Evolutionary conservation across 1,140 invertebrate species (phyloP).

Genomic region (Dufourea novaeangliae): DNA sequence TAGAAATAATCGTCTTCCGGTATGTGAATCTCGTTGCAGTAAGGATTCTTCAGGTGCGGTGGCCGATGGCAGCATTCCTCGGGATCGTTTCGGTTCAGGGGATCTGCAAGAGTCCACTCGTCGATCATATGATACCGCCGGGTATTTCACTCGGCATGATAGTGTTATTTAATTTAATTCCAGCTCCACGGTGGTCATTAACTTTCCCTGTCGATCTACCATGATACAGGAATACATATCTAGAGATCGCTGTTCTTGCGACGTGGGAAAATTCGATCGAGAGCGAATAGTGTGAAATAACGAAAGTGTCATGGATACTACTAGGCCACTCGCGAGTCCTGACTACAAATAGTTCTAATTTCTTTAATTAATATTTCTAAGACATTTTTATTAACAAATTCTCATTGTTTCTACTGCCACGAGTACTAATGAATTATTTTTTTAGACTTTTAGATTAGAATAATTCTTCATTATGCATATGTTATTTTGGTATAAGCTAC

Average conservation of each 20-base stretch:
- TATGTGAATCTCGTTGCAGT: conserved; percentile 94
- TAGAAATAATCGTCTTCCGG: conserved; percentile 96
- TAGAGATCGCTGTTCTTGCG: background rate
- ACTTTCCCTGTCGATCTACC: background rate
- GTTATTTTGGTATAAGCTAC: no score
- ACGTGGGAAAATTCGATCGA: background rate
- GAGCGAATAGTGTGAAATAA: background rate
- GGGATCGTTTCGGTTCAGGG: conserved; percentile 91
- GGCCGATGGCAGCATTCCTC: conserved; percentile 93
- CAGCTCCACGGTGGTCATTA: background rate
- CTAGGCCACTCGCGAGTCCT: no score
- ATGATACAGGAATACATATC: background rate
- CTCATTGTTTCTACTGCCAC: no score
- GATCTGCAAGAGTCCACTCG: conserved; percentile 83
- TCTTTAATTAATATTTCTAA: no score
- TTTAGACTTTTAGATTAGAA: no score
- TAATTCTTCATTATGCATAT: no score
- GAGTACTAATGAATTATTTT: no score
- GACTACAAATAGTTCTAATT: no score
- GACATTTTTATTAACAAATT: no score
- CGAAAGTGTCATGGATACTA: no score
- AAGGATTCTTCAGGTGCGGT: conserved; percentile 91
- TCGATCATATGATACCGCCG: conserved; percentile 26
- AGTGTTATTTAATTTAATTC: background rate
- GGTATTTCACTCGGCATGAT: background rate